Conservation (phyloP, 1,140 invertebrate genomes). For the Linepithema humile region DNA sequence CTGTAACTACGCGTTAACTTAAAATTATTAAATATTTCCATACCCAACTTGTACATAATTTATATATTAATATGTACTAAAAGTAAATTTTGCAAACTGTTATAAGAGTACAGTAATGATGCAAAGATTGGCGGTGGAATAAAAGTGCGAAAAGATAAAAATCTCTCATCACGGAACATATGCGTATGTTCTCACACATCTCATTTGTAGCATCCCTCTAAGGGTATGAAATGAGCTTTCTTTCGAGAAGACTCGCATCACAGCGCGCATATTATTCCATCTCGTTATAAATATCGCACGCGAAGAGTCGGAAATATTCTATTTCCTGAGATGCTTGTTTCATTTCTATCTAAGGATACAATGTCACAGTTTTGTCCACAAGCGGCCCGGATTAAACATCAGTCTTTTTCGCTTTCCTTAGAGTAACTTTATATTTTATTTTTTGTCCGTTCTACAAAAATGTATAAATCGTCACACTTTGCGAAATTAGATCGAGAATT, state of each 20-base stretch:
- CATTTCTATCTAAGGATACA: not conserved
- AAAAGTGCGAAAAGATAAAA: not conserved
- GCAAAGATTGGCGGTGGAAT: not conserved
- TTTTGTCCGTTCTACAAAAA: not conserved
- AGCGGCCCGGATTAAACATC: conserved; percentile 8
- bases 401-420: conserved; percentile 5
- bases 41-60: not conserved
- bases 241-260: not conserved
- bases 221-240: conserved; percentile 3
- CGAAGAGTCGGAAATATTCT: not conserved
- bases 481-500: not conserved
- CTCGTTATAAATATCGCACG: not conserved
- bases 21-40: not conserved
- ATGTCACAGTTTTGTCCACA: conserved; percentile 3
- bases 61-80: not conserved
- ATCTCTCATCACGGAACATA: not conserved
- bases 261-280: not conserved
- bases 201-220: not conserved
- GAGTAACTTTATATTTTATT: not conserved
- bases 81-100: not conserved
- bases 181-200: not conserved
- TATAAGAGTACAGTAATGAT: not conserved
- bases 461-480: too few species aligned
- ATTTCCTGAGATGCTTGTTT: not conserved
- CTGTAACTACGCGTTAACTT: not conserved